Evolutionary conservation across 64 coral and sea anemone genomes (phyloP).

Genomic region (Porites lutea): DNA sequence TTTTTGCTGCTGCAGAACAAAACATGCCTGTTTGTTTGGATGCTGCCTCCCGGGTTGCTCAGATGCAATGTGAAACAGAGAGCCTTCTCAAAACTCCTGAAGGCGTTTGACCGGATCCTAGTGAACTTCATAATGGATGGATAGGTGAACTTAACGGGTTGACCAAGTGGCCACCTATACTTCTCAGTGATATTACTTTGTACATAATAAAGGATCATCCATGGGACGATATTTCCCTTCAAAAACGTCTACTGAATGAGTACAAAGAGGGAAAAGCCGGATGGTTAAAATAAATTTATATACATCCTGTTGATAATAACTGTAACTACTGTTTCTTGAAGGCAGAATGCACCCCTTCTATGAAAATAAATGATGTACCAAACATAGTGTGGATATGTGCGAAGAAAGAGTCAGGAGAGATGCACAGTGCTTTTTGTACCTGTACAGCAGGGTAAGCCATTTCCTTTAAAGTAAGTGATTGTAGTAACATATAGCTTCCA

Average conservation of each 20-base stretch:
- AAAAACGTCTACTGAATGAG: conserved; percentile 72
- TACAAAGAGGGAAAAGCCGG: conserved; percentile 82
- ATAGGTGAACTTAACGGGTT: conserved; percentile 40
- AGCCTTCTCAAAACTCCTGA: conserved; percentile 20
- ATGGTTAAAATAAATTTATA: conserved; percentile 64
- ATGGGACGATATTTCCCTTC: conserved; percentile 63
- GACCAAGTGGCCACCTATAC: conserved; percentile 59
- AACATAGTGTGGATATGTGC: conserved; percentile 61
- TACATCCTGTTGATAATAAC: conserved; percentile 3
- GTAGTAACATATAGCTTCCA: too few species aligned
- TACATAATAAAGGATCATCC: conserved; percentile 76
- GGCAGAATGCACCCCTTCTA: conserved; percentile 64
- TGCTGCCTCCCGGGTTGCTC: not conserved
- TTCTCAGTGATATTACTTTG: conserved; percentile 68
- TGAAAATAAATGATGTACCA: conserved; percentile 66
- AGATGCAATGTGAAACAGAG: conserved; percentile 19
- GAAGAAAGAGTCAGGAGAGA: conserved; percentile 40
- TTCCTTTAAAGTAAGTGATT: too few species aligned
- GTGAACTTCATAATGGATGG: conserved; percentile 51
- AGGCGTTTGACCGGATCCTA: conserved; percentile 49
- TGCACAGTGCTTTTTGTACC: conserved; percentile 67
- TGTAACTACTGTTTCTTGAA: conserved; percentile 60
- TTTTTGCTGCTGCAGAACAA: conserved; percentile 65
- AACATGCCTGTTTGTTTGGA: conserved; percentile 22
- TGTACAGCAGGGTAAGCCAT: conserved; percentile 60